Percentiles rank a stretch among this genome's conserved stretches.
Evolutionary conservation across 2,797 vertebrate genomes (phyloP).

Genomic region (Myotis daubentonii): DNA sequence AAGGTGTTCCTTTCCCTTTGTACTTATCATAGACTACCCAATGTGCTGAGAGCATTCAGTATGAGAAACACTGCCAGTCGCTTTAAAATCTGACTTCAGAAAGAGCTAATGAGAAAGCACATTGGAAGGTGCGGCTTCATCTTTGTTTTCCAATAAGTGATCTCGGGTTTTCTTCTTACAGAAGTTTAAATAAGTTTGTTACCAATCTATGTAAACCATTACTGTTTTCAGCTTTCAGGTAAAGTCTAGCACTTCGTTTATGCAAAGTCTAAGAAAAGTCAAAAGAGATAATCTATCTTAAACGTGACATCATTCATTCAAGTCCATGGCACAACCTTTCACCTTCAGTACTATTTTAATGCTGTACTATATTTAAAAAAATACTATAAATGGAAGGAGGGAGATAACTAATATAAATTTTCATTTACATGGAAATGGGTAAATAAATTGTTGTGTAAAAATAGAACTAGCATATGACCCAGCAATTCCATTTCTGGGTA

Average conservation of each 20-base stretch:
- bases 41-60: conserved; percentile 35
- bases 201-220: conserved; percentile 76
- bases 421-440: background rate
- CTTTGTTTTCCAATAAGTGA: conserved; percentile 38
- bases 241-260: conserved; percentile 69
- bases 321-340: conserved; percentile 93
- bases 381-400: no score
- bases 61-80: conserved; percentile 52
- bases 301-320: conserved; percentile 96
- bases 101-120: background rate
- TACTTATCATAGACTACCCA: no score
- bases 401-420: background rate
- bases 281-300: conserved; percentile 93
- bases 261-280: conserved; percentile 81
- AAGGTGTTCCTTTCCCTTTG: no score
- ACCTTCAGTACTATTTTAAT: background rate
- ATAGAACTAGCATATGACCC: background rate
- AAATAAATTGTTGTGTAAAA: background rate
- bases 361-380: background rate
- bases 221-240: background rate
- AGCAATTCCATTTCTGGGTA: background rate
- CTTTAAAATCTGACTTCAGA: conserved; percentile 4
- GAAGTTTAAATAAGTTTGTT: conserved; percentile 76
- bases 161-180: conserved; percentile 67
- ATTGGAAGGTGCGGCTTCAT: background rate